Percentiles rank a stretch among this genome's conserved stretches.
Conservation (phyloP, 2,797 vertebrate genomes). For the Phoxinus dragarum region DNA sequence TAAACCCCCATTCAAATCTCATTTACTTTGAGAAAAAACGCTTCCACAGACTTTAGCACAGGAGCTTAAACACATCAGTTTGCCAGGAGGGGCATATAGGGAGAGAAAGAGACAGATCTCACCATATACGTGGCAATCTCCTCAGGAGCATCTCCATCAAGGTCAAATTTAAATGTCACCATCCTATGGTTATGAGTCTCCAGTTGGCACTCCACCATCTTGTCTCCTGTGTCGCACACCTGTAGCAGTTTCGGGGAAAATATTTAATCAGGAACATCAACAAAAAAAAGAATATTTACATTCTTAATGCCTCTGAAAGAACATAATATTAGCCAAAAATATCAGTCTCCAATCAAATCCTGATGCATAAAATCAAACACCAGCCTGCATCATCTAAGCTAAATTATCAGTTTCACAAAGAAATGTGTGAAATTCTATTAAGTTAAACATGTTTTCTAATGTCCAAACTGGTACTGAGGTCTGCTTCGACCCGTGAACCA, state of each 20-base stretch:
- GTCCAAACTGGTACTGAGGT: background rate
- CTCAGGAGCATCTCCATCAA: slow-evolving; percentile 96
- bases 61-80: background rate
- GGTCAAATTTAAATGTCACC: slow-evolving; percentile 98
- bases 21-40: background rate
- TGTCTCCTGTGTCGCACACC: slow-evolving; percentile 97
- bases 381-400: background rate
- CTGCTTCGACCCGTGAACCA: background rate
- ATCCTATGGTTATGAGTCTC: slow-evolving; percentile 99
- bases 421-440: background rate
- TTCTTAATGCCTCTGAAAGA: background rate
- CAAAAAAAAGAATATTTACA: background rate
- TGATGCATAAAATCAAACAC: background rate
- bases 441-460: background rate
- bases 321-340: background rate
- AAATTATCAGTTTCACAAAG: background rate
- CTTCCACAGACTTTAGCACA: background rate
- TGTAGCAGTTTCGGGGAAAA: slow-evolving; percentile 59
- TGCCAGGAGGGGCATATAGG: background rate
- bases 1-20: no score
- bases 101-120: slow-evolving; percentile 50
- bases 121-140: slow-evolving; percentile 99
- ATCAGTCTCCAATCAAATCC: background rate
- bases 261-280: background rate
- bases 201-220: slow-evolving; percentile 98